These are phyloP conservation scores for Melanargia galathea DNA, from an alignment of 2,888 invertebrate species.

Conservation along the genomic window DNA sequence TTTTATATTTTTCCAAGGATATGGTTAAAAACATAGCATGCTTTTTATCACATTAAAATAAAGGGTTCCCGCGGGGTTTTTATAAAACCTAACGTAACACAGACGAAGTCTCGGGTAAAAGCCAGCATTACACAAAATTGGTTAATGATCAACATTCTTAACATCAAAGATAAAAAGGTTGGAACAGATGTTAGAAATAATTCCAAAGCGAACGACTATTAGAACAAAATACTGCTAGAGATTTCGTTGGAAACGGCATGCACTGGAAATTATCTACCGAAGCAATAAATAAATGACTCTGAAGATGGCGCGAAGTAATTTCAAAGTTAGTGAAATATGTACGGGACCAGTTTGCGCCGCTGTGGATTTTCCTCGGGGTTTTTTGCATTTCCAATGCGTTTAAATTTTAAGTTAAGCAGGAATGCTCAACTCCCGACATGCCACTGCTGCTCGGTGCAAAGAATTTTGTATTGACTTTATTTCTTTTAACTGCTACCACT, in stretches of 20 bases:
- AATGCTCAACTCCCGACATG: slow-evolving; percentile 52
- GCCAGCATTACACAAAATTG: not conserved
- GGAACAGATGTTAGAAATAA: slow-evolving; percentile 1
- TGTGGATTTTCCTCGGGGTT: slow-evolving; percentile 45
- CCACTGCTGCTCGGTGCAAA: slow-evolving; percentile 48
- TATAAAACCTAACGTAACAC: too few relatives aligned
- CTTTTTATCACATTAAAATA: too few relatives aligned
- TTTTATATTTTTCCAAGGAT: too few relatives aligned
- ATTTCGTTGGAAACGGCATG: slow-evolving; percentile 3
- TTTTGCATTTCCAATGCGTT: slow-evolving; percentile 52
- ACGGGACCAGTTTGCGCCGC: slow-evolving; percentile 45
- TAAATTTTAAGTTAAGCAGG: slow-evolving; percentile 56
- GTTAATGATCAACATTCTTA: not conserved
- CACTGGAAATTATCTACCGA: slow-evolving; percentile 20
- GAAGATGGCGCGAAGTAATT: slow-evolving; percentile 32
- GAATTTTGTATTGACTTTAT: slow-evolving; percentile 52
- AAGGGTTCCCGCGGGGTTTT: too few relatives aligned
- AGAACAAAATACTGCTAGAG: not conserved
- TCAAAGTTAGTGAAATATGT: slow-evolving; percentile 43
- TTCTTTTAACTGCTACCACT: slow-evolving; percentile 39
- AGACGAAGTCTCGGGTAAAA: too few relatives aligned
- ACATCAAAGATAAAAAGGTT: not conserved
- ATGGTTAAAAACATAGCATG: too few relatives aligned
- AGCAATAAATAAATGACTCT: slow-evolving; percentile 31
- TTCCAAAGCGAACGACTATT: slow-evolving; percentile 1